Conservation (phyloP, 2,113 vertebrate genomes). For the Catharus minimus region DNA sequence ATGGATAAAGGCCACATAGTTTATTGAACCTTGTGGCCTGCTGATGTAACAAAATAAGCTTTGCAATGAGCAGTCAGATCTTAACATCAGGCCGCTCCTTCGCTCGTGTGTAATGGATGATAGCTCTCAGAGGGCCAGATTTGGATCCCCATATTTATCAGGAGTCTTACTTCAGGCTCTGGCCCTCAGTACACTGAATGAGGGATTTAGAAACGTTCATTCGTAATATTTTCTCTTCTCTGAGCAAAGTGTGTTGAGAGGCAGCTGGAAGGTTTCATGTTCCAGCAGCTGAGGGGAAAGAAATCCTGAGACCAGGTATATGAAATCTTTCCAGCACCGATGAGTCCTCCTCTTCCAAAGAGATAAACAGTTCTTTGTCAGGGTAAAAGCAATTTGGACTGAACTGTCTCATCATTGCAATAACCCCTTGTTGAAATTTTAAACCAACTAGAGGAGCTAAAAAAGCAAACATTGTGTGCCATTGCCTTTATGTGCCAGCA, state of each 20-base stretch:
- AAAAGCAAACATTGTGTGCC: background rate
- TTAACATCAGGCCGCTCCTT: slow-evolving; percentile 37
- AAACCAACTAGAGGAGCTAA: background rate
- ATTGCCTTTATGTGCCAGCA: background rate
- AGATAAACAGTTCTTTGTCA: background rate
- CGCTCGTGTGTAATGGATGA: slow-evolving; percentile 19
- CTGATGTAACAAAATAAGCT: slow-evolving; percentile 64
- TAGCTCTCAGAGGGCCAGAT: slow-evolving; percentile 36
- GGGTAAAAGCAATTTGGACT: background rate
- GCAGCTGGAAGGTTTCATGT: slow-evolving; percentile 34
- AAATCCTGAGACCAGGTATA: background rate
- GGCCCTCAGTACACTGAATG: slow-evolving; percentile 2
- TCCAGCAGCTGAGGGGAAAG: slow-evolving; percentile 26
- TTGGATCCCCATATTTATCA: slow-evolving; percentile 50
- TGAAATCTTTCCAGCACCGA: background rate
- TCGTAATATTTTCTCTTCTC: slow-evolving; percentile 29
- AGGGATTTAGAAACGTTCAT: slow-evolving; percentile 34
- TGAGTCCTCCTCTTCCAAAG: background rate
- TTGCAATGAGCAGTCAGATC: slow-evolving; percentile 51
- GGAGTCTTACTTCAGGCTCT: slow-evolving; percentile 55
- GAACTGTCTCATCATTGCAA: background rate
- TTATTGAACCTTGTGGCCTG: slow-evolving; percentile 61
- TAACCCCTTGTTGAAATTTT: background rate
- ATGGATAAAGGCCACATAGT: slow-evolving; percentile 63
- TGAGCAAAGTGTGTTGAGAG: slow-evolving; percentile 10